Evolutionary conservation across 2,888 invertebrate species (phyloP).

Genomic region (Amphipoea lucens): DNA sequence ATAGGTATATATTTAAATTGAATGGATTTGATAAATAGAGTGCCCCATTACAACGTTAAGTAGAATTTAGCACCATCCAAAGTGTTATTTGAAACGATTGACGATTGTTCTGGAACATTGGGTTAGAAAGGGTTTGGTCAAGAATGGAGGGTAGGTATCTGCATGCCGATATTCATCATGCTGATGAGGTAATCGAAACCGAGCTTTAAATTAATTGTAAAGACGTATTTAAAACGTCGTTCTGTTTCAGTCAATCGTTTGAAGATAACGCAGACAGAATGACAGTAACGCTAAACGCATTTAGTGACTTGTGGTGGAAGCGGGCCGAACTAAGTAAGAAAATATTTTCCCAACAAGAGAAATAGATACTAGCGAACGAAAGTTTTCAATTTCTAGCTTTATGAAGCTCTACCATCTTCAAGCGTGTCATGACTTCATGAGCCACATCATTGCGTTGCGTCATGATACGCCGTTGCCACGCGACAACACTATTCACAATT

Average conservation of each 20-base stretch:
- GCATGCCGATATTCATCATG: background rate
- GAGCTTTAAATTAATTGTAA: background rate
- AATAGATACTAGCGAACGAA: constrained; percentile 16
- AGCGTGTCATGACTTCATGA: background rate
- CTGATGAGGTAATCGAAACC: background rate
- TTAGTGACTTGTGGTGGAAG: background rate
- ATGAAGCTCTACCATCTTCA: constrained; percentile 12
- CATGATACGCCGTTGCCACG: constrained; percentile 59
- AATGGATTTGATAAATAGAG: constrained; percentile 24
- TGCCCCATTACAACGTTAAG: background rate
- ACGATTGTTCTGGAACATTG: background rate
- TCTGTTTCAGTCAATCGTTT: background rate
- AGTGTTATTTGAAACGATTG: background rate
- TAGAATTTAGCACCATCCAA: constrained; percentile 9
- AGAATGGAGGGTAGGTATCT: background rate
- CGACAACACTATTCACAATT: constrained; percentile 48
- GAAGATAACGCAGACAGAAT: background rate
- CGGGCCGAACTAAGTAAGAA: background rate
- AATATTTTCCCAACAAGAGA: constrained; percentile 16
- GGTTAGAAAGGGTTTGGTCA: background rate
- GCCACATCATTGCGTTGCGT: constrained; percentile 45
- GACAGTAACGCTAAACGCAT: background rate
- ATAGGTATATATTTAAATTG: background rate
- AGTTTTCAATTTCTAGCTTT: background rate
- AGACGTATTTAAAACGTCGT: background rate